Base-by-base conservation (phyloP, 92 coral and sea anemone genomes). In the Siderastrea siderea region DNA sequence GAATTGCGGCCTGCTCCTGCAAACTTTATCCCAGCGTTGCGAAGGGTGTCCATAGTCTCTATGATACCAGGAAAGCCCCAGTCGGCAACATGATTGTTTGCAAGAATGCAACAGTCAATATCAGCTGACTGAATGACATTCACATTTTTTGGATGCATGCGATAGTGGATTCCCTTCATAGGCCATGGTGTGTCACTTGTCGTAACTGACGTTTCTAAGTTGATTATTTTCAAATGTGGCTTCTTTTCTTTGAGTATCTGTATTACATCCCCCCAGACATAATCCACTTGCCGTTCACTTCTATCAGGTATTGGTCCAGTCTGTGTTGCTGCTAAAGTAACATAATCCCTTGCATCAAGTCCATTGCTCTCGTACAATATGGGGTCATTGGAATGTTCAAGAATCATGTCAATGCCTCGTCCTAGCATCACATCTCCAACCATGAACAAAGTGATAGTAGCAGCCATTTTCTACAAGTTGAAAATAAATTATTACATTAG, bases 361-460 rank as follows among this genome's bases (percentile, higher is more conserved):
- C 96, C 96, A 74, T 94, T 93, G 48, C 85, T 90, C 84, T 95
- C 98, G 64, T 95, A 93, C 6, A 95, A 83, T 64, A 86, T 55
- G 52, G 98, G 98, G 68, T 93, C 86, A 65, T 91, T 88, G 66
- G 90, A 88, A 62, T 95, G 85, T 46, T 90, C 92, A 61, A 93
- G 83, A 43, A 95, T 93, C 96, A 93, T 94, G 82, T 95, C 98
- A 72, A 95, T 91, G 51, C 98, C 98, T 61, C 98, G 93, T 14
- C 95, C 98, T 47, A 93, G 78, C 98, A 95, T 95, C n/a, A 95
- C 98, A 73, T 95, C 96, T 17, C 98, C 98, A 74, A 95, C 98
- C 77, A 95, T 72, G 60, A 95, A 95, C 68, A 95, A 46, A 14
- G 90, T 88, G 14, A 85, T 65, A 6, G 81, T 65, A 2, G 80